A percentile compares a stretch with the other conserved stretches of the same genome.
Evolutionary conservation across 2,888 invertebrate species (phyloP).

Genomic region (Drosophila limbata): DNA sequence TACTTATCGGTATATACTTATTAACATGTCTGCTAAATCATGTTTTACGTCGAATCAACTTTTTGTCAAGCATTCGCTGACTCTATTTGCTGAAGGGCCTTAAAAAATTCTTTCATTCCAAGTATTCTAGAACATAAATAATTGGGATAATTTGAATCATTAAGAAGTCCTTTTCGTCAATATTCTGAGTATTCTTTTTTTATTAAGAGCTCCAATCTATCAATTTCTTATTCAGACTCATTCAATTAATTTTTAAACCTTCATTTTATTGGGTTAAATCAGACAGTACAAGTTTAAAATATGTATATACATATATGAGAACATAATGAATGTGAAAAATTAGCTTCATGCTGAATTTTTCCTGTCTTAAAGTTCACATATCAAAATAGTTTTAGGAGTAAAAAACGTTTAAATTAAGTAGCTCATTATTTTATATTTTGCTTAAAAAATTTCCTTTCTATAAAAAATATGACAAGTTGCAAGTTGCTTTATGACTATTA

Average conservation of each 20-base stretch:
- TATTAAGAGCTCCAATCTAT: no score
- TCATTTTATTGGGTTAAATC: no score
- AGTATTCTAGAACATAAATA: background rate
- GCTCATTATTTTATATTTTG: background rate
- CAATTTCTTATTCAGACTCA: background rate
- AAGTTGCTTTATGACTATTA: no score
- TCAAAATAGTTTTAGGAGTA: background rate
- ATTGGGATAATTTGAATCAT: background rate
- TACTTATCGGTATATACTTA: no score
- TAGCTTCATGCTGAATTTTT: background rate
- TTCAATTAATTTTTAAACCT: no score
- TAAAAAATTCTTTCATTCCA: background rate
- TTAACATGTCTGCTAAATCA: background rate
- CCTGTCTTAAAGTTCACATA: background rate
- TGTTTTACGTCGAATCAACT: background rate
- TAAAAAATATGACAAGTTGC: no score
- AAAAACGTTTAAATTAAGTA: background rate
- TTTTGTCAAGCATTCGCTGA: background rate
- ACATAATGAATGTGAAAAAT: background rate
- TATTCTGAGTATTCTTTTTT: background rate
- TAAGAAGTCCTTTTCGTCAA: background rate
- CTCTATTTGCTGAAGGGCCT: background rate
- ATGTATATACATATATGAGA: background rate
- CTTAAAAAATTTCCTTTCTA: no score
- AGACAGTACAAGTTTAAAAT: no score